These are phyloP conservation scores for Pheosia gnoma DNA, from an alignment of 2,888 invertebrate species.

Conservation along the genomic window DNA sequence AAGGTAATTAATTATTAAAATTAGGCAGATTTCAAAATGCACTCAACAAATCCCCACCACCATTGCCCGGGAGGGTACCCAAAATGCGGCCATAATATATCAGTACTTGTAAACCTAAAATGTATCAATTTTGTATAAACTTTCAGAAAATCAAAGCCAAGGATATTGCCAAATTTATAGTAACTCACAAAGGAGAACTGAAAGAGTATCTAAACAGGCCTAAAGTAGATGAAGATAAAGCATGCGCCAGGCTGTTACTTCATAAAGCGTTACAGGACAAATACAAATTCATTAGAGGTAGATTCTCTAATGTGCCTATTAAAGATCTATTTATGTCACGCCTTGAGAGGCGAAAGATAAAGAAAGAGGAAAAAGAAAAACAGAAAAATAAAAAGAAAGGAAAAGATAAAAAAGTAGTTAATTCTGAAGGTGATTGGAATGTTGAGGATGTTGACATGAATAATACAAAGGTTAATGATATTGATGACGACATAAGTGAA, in stretches of 20 bases:
- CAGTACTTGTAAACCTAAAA: neutral
- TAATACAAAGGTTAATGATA: conserved; percentile 20
- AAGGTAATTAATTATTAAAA: too few species aligned
- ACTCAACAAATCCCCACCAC: too few species aligned
- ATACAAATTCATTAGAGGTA: conserved; percentile 63
- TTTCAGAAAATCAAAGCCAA: conserved; percentile 76
- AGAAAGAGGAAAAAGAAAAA: conserved; percentile 69
- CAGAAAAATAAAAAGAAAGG: conserved; percentile 62
- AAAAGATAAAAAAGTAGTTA: conserved; percentile 48
- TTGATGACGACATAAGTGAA: neutral
- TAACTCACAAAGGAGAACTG: conserved; percentile 67
- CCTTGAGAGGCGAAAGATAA: conserved; percentile 67
- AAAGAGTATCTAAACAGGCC: conserved; percentile 68
- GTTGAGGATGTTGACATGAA: conserved; percentile 52
- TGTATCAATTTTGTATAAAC: conserved; percentile 8
- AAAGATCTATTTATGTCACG: conserved; percentile 76
- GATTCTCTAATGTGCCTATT: conserved; percentile 68
- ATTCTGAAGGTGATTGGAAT: conserved; percentile 63
- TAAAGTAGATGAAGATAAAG: conserved; percentile 65
- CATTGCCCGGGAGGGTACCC: too few species aligned
- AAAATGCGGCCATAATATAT: too few species aligned
- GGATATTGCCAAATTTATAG: conserved; percentile 70
- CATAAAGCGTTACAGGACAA: conserved; percentile 72
- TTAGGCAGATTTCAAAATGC: too few species aligned
- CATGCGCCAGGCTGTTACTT: conserved; percentile 69